phyloP scores from a whole-genome alignment of 2,113 vertebrate genomes.

The Rhinolophus sinicus region DNA sequence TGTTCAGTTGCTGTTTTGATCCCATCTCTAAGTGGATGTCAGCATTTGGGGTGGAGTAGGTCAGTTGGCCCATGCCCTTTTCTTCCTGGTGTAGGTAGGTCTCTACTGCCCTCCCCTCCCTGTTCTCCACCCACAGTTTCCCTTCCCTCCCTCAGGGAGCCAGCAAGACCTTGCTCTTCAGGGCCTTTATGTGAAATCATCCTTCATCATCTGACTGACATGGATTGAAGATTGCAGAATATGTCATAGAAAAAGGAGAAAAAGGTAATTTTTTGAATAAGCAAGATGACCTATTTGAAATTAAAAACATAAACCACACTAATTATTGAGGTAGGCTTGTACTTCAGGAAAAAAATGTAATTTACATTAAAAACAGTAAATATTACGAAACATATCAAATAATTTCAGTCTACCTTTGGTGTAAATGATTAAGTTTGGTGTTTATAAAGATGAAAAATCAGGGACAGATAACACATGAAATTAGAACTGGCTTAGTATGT shows the following conservation, averaged over 20 bases:
- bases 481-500: not conserved
- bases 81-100: slow-evolving; percentile 79
- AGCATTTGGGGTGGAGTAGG: slow-evolving; percentile 77
- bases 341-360: not conserved
- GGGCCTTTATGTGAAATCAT: slow-evolving; percentile 82
- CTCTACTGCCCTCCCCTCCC: slow-evolving; percentile 87
- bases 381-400: not conserved
- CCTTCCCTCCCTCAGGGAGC: slow-evolving; percentile 70
- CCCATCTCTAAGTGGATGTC: not conserved
- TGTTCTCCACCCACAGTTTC: slow-evolving; percentile 75
- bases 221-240: slow-evolving; percentile 78
- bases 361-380: slow-evolving; percentile 29
- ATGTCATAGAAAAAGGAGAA: slow-evolving; percentile 26
- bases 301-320: slow-evolving; percentile 86
- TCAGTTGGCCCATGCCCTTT: slow-evolving; percentile 88
- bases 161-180: slow-evolving; percentile 79
- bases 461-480: not conserved
- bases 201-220: slow-evolving; percentile 80
- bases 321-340: slow-evolving; percentile 84
- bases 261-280: slow-evolving; percentile 80
- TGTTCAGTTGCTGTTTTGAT: not conserved
- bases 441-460: not conserved
- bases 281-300: slow-evolving; percentile 85
- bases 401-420: not conserved
- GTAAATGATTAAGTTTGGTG: not conserved